These are phyloP conservation scores for Lepetodrilus schrolli DNA, from an alignment of 2,888 invertebrate genomes.

Conservation along the genomic window DNA sequence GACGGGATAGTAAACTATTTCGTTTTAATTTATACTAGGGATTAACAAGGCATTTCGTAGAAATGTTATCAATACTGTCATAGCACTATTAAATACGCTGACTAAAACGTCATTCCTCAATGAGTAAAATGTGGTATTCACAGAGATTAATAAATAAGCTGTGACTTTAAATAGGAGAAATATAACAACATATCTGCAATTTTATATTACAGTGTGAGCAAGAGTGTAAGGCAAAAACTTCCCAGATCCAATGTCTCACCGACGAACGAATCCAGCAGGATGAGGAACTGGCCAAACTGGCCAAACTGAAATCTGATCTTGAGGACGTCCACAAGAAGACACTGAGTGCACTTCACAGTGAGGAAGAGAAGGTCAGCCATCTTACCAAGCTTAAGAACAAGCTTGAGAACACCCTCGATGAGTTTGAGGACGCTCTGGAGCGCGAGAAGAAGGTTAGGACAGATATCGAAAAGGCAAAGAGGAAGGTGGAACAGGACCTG, in stretches of 20 bases:
- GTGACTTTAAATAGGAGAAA: no score
- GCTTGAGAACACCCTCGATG: slow-evolving; percentile 98
- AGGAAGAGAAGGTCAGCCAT: slow-evolving; percentile 99
- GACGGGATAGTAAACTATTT: no score
- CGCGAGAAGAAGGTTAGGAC: slow-evolving; percentile 98
- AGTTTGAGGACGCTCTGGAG: slow-evolving; percentile 97
- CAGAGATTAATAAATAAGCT: no score
- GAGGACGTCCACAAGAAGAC: slow-evolving; percentile 82
- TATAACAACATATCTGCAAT: no score
- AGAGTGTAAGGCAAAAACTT: slow-evolving; percentile 98
- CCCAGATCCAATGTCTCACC: slow-evolving; percentile 87
- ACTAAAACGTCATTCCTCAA: no score
- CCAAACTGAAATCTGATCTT: slow-evolving; percentile 98
- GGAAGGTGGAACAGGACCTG: slow-evolving; percentile 99
- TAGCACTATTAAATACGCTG: no score
- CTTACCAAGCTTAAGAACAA: slow-evolving; percentile 99
- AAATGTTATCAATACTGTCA: no score
- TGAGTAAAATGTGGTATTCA: no score
- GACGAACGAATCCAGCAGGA: slow-evolving; percentile 99
- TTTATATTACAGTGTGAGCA: slow-evolving; percentile 80
- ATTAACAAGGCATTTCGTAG: no score
- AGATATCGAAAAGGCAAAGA: slow-evolving; percentile 97
- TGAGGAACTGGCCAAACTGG: slow-evolving; percentile 98
- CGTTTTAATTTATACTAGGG: no score
- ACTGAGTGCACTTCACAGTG: slow-evolving; percentile 80